Conservation (phyloP, 2,888 invertebrate species). For the Eupithecia inturbata region DNA sequence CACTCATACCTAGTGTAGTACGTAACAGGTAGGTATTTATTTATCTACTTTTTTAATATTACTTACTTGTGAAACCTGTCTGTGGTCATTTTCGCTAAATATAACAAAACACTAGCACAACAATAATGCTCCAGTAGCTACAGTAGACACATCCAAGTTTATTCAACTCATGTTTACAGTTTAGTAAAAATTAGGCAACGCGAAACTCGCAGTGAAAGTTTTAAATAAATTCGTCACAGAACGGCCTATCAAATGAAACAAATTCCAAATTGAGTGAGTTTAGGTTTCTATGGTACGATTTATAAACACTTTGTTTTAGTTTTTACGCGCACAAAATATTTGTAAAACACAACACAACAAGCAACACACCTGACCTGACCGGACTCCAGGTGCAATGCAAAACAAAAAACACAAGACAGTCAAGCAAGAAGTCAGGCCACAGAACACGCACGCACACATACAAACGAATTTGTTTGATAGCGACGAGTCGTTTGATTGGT, state of each 20-base stretch:
- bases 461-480: constrained; percentile 1
- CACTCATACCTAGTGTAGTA: not conserved
- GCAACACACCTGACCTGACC: constrained; percentile 27
- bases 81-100: constrained; percentile 78
- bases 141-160: constrained; percentile 53
- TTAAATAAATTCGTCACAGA: constrained; percentile 65
- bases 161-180: constrained; percentile 77
- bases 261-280: not conserved
- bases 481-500: not conserved
- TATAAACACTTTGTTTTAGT: not conserved
- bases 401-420: constrained; percentile 19
- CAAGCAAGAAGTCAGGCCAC: not conserved
- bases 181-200: constrained; percentile 61
- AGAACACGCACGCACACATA: constrained; percentile 2
- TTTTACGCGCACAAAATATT: constrained; percentile 1
- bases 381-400: constrained; percentile 37
- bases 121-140: constrained; percentile 9
- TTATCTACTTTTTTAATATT: too few species aligned
- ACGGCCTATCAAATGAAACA: constrained; percentile 27
- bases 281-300: not conserved
- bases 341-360: constrained; percentile 8
- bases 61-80: constrained; percentile 86
- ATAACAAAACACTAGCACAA: constrained; percentile 40
- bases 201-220: constrained; percentile 75
- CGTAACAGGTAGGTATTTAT: not conserved